A percentile compares a stretch with the other conserved stretches of the same genome.
These are phyloP conservation scores for Pseudorhiza aurosa DNA, from an alignment of 30 jellyfish, hydroid and myxozoan genomes.

Conservation along the genomic window DNA sequence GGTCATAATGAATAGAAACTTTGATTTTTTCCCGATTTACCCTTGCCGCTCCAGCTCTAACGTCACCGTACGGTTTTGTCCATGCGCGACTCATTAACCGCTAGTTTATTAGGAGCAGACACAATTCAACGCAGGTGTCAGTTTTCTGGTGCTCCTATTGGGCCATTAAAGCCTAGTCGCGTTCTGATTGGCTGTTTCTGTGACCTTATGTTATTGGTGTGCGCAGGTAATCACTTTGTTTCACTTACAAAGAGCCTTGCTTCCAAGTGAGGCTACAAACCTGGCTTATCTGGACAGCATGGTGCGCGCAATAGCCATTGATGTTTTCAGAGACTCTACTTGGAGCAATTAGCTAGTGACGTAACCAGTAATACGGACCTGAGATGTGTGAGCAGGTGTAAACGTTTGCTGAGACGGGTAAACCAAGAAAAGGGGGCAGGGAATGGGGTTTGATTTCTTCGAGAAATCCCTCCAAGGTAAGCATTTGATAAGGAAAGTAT, in stretches of 20 bases:
- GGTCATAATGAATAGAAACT: constrained; percentile 21
- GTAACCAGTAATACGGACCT: no score
- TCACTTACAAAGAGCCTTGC: constrained; percentile 1
- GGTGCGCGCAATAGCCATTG: no score
- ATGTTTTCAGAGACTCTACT: no score
- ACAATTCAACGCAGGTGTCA: constrained; percentile 72
- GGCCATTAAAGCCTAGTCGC: constrained; percentile 42
- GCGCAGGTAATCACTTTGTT: constrained; percentile 66
- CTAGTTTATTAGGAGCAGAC: constrained; percentile 65
- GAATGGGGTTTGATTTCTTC: neutral
- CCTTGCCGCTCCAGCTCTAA: constrained; percentile 29
- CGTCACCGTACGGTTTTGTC: constrained; percentile 54
- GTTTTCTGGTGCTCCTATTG: constrained; percentile 78
- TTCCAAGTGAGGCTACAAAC: constrained; percentile 13
- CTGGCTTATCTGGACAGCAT: no score
- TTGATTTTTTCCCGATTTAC: constrained; percentile 16
- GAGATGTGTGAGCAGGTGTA: no score
- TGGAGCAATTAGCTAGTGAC: no score
- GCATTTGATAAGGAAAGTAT: no score
- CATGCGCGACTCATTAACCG: constrained; percentile 57
- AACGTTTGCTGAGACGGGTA: no score
- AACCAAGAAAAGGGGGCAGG: neutral
- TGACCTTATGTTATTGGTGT: constrained; percentile 79
- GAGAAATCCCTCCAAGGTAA: neutral
- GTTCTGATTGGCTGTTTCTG: constrained; percentile 67